These are phyloP conservation scores for Dissostichus mawsoni DNA, from an alignment of 2,113 vertebrate species.

Conservation along the genomic window DNA sequence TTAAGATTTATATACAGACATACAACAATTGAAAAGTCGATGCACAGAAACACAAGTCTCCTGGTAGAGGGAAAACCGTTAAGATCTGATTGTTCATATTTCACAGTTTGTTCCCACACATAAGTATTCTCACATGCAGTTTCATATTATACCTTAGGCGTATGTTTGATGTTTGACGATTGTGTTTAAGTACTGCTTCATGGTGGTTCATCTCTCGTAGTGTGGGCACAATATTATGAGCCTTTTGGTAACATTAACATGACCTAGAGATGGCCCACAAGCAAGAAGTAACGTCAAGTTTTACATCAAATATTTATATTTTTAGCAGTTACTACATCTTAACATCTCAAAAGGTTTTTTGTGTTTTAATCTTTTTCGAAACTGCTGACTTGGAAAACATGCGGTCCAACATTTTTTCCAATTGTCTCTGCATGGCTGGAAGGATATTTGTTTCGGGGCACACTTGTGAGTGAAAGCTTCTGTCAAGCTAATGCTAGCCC, in stretches of 20 bases:
- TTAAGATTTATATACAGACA: background rate
- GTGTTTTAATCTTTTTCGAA: background rate
- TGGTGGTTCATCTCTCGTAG: background rate
- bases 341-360: background rate
- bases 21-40: too few relatives aligned
- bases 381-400: background rate
- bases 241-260: background rate
- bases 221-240: background rate
- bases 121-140: slow-evolving; percentile 13
- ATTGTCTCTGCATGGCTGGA: background rate
- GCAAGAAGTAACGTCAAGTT: background rate
- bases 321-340: background rate
- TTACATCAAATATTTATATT: too few relatives aligned
- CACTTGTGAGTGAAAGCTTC: background rate
- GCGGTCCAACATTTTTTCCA: background rate
- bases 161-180: background rate
- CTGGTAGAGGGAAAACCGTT: slow-evolving; percentile 14
- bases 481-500: slow-evolving; percentile 31
- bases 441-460: background rate
- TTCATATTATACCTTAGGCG: slow-evolving; percentile 13
- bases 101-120: background rate
- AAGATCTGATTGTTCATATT: slow-evolving; percentile 19
- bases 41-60: background rate
- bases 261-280: background rate
- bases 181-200: background rate